phyloP scores from a whole-genome alignment of 2,888 invertebrate species.

The Eupsilia transversa region DNA sequence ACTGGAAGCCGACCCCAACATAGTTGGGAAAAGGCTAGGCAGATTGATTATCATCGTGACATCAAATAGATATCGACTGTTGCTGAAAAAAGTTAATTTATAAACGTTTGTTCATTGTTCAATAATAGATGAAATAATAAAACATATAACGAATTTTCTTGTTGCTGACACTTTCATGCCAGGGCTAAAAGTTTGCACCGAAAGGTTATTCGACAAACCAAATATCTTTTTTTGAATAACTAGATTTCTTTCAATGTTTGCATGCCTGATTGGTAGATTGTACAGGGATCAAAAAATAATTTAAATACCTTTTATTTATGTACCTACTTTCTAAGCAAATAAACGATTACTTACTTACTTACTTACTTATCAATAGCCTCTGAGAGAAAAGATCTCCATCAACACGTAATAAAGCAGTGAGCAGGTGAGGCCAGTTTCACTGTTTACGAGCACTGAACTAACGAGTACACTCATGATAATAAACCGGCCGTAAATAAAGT shows the following conservation, averaged over 20 bases:
- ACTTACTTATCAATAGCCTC: slow-evolving; percentile 19
- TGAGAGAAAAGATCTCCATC: neutral
- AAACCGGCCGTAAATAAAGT: slow-evolving; percentile 80
- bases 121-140: neutral
- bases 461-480: slow-evolving; percentile 82
- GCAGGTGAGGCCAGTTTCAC: slow-evolving; percentile 73
- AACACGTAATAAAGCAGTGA: slow-evolving; percentile 67
- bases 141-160: neutral
- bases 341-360: no score
- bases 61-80: neutral
- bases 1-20: no score
- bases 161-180: neutral
- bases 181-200: neutral
- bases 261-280: no score
- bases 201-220: neutral
- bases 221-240: no score
- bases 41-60: no score
- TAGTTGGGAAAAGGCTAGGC: no score
- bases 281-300: no score
- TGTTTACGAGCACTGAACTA: slow-evolving; percentile 79
- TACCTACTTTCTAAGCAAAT: no score
- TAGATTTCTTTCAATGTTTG: no score
- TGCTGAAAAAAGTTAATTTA: neutral
- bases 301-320: no score
- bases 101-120: neutral